Base-by-base conservation (phyloP, 2,797 vertebrate genomes). In the Craterocephalus amniculus region DNA sequence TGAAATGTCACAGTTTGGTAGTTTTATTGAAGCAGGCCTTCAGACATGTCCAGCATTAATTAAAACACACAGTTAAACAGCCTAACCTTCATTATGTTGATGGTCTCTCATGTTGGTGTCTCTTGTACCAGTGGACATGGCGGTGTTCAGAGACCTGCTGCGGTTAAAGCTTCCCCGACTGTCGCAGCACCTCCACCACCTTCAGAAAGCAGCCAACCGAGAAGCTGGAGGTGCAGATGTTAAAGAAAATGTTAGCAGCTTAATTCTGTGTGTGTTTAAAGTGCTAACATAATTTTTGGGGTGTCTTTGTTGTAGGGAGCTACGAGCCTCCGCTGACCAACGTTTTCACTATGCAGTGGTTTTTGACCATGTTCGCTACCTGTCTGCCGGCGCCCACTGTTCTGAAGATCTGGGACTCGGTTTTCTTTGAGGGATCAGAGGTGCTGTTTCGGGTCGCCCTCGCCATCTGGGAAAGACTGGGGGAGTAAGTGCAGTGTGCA, bases 331-430 rank as follows among this genome's bases (percentile, higher is more conserved):
- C 98, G 0, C 94, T 99, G 52, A 99, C 97, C 73, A 99, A 99
- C 61, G 98, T 99, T 56, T 99, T 99, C 95, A 99, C 97, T 1
- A 99, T 99, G 98, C 98, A 99, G 88, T 99, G 98, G 98, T 99
- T 99, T 90, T 93, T 99, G 69, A 99, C 98, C 34, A 95, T 99
- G 83, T 99, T 99, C 62, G 98, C 98, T 68, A 99, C 98, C 12
- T 99, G 98, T 81, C 94, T 99, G 77, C 98, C 97, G 11, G 96
- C 97, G 29, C 95, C 96, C 64, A 97, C 96, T 0, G 98, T 99
- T 83, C 93, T 99, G 72, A 98, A 98, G 92, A 99, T 99, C 86
- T 99, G 98, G 98, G 98, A 99, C 91, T 99, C 98, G 0, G 94
- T 99, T 35, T 99, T 99, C 91, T 99, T 99, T 51, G 97, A 99